These are phyloP conservation scores for Neogobius melanostomus DNA, from an alignment of 2,113 vertebrate genomes.

Conservation along the genomic window DNA sequence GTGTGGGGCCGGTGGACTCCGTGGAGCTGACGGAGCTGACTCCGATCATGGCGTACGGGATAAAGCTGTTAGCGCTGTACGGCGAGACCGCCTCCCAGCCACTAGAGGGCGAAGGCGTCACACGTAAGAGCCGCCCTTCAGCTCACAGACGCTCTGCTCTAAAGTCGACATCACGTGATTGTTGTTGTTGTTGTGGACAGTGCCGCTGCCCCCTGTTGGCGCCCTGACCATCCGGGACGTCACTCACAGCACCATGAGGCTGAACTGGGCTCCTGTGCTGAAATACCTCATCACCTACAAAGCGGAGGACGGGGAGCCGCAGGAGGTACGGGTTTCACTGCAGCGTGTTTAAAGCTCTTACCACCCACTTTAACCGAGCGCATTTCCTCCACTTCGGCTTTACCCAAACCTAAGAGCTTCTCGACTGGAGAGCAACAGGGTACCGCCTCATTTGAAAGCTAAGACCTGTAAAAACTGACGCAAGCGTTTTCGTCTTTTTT, in stretches of 20 bases:
- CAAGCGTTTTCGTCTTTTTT: too few species aligned
- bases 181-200: slow-evolving; percentile 61
- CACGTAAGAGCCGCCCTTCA: slow-evolving; percentile 75
- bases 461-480: too few species aligned
- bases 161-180: background rate
- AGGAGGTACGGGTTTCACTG: slow-evolving; percentile 78
- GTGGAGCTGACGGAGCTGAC: slow-evolving; percentile 81
- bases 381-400: too few species aligned
- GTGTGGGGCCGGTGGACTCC: slow-evolving; percentile 76
- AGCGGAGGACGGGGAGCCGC: slow-evolving; percentile 80
- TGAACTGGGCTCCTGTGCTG: slow-evolving; percentile 84
- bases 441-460: too few species aligned
- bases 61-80: slow-evolving; percentile 80
- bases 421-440: too few species aligned
- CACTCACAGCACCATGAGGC: slow-evolving; percentile 89
- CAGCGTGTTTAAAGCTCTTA: background rate
- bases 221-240: slow-evolving; percentile 81
- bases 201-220: slow-evolving; percentile 80
- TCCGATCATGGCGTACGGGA: slow-evolving; percentile 84
- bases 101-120: slow-evolving; percentile 83
- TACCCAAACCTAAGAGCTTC: too few species aligned
- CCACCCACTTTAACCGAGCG: too few species aligned
- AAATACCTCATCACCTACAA: slow-evolving; percentile 90
- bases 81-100: slow-evolving; percentile 81
- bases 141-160: background rate